A percentile compares a stretch with the other conserved stretches of the same genome.
Conservation (phyloP, 1,140 invertebrate genomes). For the Dinothrombium tinctorium region DNA sequence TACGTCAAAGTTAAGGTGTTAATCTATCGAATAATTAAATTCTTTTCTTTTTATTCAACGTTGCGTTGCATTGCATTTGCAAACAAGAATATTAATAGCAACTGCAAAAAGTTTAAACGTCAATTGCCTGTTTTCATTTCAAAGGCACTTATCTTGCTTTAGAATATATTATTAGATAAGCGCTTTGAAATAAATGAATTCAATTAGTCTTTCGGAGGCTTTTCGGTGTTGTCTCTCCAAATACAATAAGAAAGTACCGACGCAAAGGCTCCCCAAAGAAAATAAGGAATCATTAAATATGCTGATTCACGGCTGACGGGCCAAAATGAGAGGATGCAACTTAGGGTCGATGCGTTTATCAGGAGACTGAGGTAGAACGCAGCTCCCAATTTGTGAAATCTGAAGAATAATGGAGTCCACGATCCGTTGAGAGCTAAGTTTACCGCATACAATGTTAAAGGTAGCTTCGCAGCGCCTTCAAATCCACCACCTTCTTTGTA, state of each 20-base stretch:
- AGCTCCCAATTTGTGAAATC: conserved; percentile 43
- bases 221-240: conserved; percentile 38
- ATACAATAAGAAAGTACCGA: conserved; percentile 36
- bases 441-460: conserved; percentile 42
- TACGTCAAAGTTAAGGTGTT: too few species aligned
- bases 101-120: too few species aligned
- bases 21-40: too few species aligned
- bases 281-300: conserved; percentile 45
- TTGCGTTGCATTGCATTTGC: too few species aligned
- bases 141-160: too few species aligned
- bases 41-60: too few species aligned
- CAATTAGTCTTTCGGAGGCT: too few species aligned
- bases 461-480: conserved; percentile 32
- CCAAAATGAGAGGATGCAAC: conserved; percentile 37
- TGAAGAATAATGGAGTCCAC: conserved; percentile 69
- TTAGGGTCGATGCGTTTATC: conserved; percentile 34
- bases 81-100: too few species aligned
- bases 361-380: conserved; percentile 39
- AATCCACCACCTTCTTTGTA: conserved; percentile 49
- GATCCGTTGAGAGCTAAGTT: conserved; percentile 59
- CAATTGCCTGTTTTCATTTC: too few species aligned
- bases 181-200: too few species aligned
- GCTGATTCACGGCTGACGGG: conserved; percentile 40
- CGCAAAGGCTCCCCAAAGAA: conserved; percentile 48
- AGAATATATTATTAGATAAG: too few species aligned